Conservation (phyloP, 2,888 invertebrate genomes). For the Patella pellucida region DNA sequence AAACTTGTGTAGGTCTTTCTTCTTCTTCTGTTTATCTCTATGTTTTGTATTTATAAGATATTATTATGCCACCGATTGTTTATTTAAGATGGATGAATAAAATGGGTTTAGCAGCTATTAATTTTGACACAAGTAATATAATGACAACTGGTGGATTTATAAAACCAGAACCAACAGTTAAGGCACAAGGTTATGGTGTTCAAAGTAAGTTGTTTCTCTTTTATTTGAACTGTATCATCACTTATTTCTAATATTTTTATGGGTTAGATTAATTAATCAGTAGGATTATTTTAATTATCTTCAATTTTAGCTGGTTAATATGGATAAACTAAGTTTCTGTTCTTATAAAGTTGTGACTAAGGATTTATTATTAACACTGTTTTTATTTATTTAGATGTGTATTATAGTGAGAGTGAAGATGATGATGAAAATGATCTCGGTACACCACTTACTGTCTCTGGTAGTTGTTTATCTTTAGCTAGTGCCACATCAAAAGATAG, state of each 20-base stretch:
- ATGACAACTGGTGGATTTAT: conserved; percentile 39
- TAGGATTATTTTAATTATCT: too few relatives aligned
- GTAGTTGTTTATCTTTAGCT: conserved; percentile 30
- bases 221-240: neutral
- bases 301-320: too few relatives aligned
- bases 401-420: conserved; percentile 58
- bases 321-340: neutral
- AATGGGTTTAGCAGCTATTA: conserved; percentile 72
- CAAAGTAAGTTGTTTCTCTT: conserved; percentile 22
- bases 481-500: conserved; percentile 34
- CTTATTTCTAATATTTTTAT: neutral
- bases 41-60: too few relatives aligned
- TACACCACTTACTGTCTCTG: conserved; percentile 6
- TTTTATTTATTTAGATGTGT: conserved; percentile 21
- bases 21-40: too few relatives aligned
- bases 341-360: neutral
- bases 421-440: conserved; percentile 40
- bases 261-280: neutral
- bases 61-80: neutral
- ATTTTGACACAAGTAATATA: conserved; percentile 68
- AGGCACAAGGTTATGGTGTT: conserved; percentile 19
- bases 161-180: conserved; percentile 30
- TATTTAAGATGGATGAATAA: conserved; percentile 72
- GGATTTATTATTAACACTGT: neutral
- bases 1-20: too few relatives aligned